These are phyloP conservation scores for Ariolimax columbianus DNA, from an alignment of 2,888 invertebrate species.

Conservation along the genomic window DNA sequence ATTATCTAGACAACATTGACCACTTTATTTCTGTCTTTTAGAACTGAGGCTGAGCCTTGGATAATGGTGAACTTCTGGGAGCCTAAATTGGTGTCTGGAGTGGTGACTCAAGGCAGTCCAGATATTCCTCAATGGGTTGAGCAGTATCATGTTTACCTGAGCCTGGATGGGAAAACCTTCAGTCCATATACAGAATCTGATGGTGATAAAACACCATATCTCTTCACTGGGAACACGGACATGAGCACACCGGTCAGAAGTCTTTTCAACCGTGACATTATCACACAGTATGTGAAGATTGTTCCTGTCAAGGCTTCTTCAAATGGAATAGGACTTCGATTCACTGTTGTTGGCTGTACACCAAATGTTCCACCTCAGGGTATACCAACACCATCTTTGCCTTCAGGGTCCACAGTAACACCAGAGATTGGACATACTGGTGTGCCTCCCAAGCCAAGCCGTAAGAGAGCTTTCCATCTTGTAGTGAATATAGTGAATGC, in stretches of 20 bases:
- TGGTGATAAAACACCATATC: slow-evolving; percentile 59
- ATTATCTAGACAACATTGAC: no score
- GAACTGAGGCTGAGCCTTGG: slow-evolving; percentile 55
- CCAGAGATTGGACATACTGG: slow-evolving; percentile 9
- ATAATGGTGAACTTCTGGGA: slow-evolving; percentile 66
- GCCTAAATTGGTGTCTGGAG: slow-evolving; percentile 65
- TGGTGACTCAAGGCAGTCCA: slow-evolving; percentile 67
- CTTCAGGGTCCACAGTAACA: slow-evolving; percentile 26
- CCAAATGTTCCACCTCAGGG: slow-evolving; percentile 59
- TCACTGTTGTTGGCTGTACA: slow-evolving; percentile 66
- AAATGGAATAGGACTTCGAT: slow-evolving; percentile 59
- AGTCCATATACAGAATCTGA: slow-evolving; percentile 62
- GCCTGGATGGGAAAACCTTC: slow-evolving; percentile 65
- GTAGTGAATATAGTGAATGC: slow-evolving; percentile 2
- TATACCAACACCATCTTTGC: slow-evolving; percentile 42
- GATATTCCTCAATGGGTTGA: slow-evolving; percentile 61
- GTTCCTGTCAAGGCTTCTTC: slow-evolving; percentile 60
- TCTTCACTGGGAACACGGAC: slow-evolving; percentile 65
- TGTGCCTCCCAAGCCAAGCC: neutral
- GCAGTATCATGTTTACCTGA: slow-evolving; percentile 61
- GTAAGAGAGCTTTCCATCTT: neutral
- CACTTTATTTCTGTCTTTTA: slow-evolving; percentile 7
- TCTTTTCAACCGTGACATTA: slow-evolving; percentile 67
- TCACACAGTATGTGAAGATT: slow-evolving; percentile 65
- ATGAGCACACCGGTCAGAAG: slow-evolving; percentile 59